Evolutionary conservation across 2,113 vertebrate species (phyloP).

Genomic region (Heliornis fulica): DNA sequence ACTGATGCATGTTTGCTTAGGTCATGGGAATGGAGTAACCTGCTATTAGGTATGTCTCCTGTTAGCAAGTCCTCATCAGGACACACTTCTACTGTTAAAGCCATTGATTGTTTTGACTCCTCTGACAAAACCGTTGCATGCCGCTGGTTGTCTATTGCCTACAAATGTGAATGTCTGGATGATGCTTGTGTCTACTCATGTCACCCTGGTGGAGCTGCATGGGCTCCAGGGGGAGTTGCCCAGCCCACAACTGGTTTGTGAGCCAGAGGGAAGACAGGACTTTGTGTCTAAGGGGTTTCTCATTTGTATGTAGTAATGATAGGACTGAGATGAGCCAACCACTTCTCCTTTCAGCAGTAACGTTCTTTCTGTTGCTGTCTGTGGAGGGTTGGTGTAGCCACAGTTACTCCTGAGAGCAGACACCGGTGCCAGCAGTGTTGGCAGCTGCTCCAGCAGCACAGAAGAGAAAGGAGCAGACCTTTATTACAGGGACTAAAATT

Average conservation of each 20-base stretch:
- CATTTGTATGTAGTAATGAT: neutral
- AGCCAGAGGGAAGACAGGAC: neutral
- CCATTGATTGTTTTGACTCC: neutral
- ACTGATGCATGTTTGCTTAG: constrained; percentile 7
- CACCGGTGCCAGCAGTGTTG: neutral
- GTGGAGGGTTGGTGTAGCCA: neutral
- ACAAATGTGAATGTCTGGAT: constrained; percentile 1
- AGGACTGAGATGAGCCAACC: neutral
- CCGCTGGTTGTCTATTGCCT: constrained; percentile 2
- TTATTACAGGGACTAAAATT: constrained; percentile 2
- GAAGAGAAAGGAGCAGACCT: neutral
- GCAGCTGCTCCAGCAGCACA: neutral
- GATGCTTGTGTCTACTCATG: constrained; percentile 14
- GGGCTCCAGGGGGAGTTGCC: neutral
- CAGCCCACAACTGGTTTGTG: neutral
- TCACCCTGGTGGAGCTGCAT: neutral
- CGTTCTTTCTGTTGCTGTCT: neutral
- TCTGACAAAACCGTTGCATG: constrained; percentile 58
- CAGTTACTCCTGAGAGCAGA: neutral
- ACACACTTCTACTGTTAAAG: neutral
- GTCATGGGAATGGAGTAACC: neutral
- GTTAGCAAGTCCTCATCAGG: constrained; percentile 26
- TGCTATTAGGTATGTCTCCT: neutral
- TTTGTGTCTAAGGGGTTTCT: constrained; percentile 15
- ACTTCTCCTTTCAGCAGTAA: neutral